phyloP scores from a whole-genome alignment of 1,140 invertebrate genomes.

The Holcopasites calliopsidis region DNA sequence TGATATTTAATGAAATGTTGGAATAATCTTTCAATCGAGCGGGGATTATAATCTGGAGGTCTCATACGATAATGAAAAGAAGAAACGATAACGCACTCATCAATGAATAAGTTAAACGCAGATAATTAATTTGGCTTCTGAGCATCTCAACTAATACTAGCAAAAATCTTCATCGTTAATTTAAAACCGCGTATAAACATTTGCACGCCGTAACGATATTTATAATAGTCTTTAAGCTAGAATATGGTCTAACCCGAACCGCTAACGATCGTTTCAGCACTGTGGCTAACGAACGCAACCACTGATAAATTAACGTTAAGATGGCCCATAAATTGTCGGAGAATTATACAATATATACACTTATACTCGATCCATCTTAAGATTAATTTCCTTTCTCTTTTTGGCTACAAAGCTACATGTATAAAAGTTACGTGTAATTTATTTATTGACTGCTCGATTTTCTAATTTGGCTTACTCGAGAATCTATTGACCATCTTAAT shows the following conservation, averaged over 20 bases:
- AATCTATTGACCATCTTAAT: background rate
- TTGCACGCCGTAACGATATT: conserved; percentile 36
- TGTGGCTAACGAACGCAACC: conserved; percentile 4
- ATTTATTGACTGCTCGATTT: background rate
- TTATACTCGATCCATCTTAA: background rate
- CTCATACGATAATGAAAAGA: background rate
- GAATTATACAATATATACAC: too few relatives aligned
- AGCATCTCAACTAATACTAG: conserved; percentile 23
- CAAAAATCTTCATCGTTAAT: conserved; percentile 18
- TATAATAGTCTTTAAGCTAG: conserved; percentile 37
- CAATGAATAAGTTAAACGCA: conserved; percentile 16
- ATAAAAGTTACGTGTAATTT: background rate
- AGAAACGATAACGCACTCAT: conserved; percentile 3
- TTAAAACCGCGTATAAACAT: conserved; percentile 36
- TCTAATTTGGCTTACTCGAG: background rate
- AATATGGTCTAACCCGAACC: conserved; percentile 9
- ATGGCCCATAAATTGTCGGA: background rate
- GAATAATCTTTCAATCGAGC: background rate
- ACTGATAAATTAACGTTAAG: background rate
- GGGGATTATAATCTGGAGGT: background rate
- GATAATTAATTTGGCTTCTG: too few relatives aligned
- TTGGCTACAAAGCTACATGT: background rate
- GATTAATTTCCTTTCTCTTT: background rate
- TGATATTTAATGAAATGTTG: background rate
- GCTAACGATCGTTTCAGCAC: conserved; percentile 8